Percentiles rank a stretch among this genome's conserved stretches.
Evolutionary conservation across 92 coral and sea anemone species (phyloP).

Genomic region (Epizoanthus ramosus): DNA sequence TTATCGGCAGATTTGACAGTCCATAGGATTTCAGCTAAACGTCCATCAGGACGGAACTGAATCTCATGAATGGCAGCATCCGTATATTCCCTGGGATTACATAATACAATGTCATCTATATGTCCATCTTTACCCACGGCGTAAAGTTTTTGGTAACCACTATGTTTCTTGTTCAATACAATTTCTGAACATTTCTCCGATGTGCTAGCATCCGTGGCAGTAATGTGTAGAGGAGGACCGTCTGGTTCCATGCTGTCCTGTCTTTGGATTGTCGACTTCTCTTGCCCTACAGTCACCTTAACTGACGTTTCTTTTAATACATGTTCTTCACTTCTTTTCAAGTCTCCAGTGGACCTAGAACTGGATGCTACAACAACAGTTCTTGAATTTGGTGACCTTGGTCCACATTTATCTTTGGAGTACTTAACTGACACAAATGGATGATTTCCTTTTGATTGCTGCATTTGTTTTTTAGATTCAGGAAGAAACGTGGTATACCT

Average conservation of each 20-base stretch:
- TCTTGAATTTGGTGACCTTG: too few species aligned
- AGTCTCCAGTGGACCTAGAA: too few species aligned
- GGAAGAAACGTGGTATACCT: background rate
- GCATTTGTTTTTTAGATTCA: background rate
- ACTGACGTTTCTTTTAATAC: too few species aligned
- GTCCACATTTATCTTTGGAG: background rate
- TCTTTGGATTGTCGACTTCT: background rate
- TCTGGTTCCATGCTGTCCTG: background rate
- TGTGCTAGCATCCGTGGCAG: background rate
- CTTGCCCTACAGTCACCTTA: background rate
- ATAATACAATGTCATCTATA: slow-evolving; percentile 9
- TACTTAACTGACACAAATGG: background rate
- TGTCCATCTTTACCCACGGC: slow-evolving; percentile 22
- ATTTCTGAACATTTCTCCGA: background rate
- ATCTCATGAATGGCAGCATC: slow-evolving; percentile 3
- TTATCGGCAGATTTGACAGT: background rate
- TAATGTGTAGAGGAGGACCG: background rate
- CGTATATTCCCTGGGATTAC: background rate
- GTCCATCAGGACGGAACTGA: slow-evolving; percentile 17
- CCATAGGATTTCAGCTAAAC: slow-evolving; percentile 36
- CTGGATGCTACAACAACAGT: too few species aligned
- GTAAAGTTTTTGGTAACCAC: slow-evolving; percentile 11
- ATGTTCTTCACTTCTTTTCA: too few species aligned
- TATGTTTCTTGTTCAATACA: background rate
- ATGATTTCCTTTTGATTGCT: background rate